Conservation (phyloP, 2,113 vertebrate species). For the Chaetodon auriga region DNA sequence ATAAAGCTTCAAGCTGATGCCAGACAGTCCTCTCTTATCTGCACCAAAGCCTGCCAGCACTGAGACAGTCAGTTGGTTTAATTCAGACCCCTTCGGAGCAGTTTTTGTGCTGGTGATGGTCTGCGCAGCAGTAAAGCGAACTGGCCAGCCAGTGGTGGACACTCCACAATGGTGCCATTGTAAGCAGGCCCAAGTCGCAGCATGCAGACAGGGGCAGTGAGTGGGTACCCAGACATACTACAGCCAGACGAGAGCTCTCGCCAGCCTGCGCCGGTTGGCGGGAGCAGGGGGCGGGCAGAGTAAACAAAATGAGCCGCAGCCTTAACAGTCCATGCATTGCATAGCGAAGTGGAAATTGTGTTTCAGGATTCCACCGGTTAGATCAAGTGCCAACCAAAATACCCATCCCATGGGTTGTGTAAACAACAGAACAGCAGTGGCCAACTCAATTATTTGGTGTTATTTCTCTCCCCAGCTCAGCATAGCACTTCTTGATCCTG, state of each 20-base stretch:
- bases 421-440: conserved; percentile 61
- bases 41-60: conserved; percentile 33
- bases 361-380: conserved; percentile 69
- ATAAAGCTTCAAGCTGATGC: conserved; percentile 51
- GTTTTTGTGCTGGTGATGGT: conserved; percentile 27
- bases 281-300: conserved; percentile 41
- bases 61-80: conserved; percentile 27
- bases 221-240: conserved; percentile 59
- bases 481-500: conserved; percentile 51
- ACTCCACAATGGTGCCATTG: conserved; percentile 66
- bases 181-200: conserved; percentile 40
- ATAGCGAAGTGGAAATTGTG: conserved; percentile 60
- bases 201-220: conserved; percentile 43
- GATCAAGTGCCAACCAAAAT: conserved; percentile 66
- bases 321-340: conserved; percentile 43
- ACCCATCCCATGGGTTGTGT: conserved; percentile 61
- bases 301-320: conserved; percentile 64
- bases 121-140: conserved; percentile 23
- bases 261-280: conserved; percentile 45
- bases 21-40: conserved; percentile 44
- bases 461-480: conserved; percentile 50
- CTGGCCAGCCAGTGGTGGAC: conserved; percentile 25
- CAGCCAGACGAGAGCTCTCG: conserved; percentile 47
- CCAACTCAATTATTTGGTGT: conserved; percentile 53
- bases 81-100: conserved; percentile 23